phyloP scores from a whole-genome alignment of 2,888 invertebrate genomes.

The Nomada fabriciana region DNA sequence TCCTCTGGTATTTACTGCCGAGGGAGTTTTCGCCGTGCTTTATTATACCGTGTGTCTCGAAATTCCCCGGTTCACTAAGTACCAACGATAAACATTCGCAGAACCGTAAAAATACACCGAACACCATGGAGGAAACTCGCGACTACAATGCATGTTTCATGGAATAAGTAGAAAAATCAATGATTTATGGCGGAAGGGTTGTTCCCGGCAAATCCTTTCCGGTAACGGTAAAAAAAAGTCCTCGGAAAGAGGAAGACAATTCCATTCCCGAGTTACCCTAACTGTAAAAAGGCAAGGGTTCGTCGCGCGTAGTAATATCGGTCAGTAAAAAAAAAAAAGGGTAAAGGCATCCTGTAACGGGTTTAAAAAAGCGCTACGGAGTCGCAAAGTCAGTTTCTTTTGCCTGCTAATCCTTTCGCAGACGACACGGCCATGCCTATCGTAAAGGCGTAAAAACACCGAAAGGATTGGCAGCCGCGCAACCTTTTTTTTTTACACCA shows the following conservation, averaged over 20 bases:
- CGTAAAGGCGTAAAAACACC: conserved; percentile 57
- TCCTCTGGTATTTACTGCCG: not conserved
- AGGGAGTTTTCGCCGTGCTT: not conserved
- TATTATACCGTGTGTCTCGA: not conserved
- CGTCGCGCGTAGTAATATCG: conserved; percentile 32
- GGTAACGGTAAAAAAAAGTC: conserved; percentile 35
- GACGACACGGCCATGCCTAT: conserved; percentile 31
- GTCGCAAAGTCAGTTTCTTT: conserved; percentile 60
- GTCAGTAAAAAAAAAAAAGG: conserved; percentile 34
- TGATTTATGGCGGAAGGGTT: conserved; percentile 50
- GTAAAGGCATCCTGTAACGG: conserved; percentile 61
- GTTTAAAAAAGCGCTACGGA: conserved; percentile 66
- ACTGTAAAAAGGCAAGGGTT: conserved; percentile 62
- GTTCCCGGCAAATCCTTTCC: not conserved
- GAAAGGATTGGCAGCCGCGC: conserved; percentile 48
- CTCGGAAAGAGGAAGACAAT: not conserved
- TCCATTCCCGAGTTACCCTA: conserved; percentile 15
- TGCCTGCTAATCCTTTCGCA: conserved; percentile 41
- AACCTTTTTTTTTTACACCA: conserved; percentile 6
- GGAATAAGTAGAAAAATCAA: not conserved
- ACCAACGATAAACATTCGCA: conserved; percentile 28
- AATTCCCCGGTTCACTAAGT: not conserved
- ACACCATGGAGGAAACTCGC: not conserved
- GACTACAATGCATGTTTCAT: not conserved
- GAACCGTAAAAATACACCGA: conserved; percentile 6